Percentiles rank a stretch among this genome's conserved stretches.
Conservation (phyloP, 2,888 invertebrate genomes). For the Cantharis flavilabris region DNA sequence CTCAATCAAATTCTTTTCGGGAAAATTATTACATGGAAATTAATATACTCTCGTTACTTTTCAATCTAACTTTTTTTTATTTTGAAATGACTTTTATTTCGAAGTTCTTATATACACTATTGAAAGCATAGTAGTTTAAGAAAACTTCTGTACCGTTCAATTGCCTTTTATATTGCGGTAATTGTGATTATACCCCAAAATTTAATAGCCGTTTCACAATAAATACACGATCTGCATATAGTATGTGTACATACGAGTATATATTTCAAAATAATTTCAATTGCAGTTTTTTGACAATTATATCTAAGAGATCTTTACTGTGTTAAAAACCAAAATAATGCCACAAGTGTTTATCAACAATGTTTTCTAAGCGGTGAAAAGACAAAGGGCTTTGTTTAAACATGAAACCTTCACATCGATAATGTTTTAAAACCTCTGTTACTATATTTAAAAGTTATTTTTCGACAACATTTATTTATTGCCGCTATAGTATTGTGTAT, state of each 20-base stretch:
- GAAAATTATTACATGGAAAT: background rate
- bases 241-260: too few relatives aligned
- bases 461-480: background rate
- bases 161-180: background rate
- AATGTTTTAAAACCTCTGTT: background rate
- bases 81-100: background rate
- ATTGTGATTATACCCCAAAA: background rate
- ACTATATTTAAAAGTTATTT: background rate
- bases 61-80: background rate
- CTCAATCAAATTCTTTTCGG: constrained; percentile 11
- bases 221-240: background rate
- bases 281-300: background rate
- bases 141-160: background rate
- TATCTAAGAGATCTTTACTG: background rate
- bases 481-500: background rate
- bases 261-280: background rate
- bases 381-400: background rate
- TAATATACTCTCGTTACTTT: background rate
- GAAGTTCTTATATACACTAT: background rate
- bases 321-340: background rate
- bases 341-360: background rate
- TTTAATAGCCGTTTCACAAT: background rate
- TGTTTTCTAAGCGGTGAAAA: background rate
- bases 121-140: background rate
- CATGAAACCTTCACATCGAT: background rate